Conservation (phyloP, 2,113 vertebrate genomes). For the human (Homo sapiens) region GRCh38 chr11:107791001-107791500, state of each 20-base stretch:
- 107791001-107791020: slow-evolving; percentile 56
- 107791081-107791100: background rate
- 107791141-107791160: background rate
- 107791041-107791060: slow-evolving; percentile 41
- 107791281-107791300: background rate
- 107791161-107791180: background rate
- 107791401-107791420: background rate
- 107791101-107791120: background rate
- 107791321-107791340: background rate
- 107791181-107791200: background rate
- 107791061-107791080: slow-evolving; percentile 13
- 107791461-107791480: background rate
- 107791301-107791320: background rate
- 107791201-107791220: background rate
- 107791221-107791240: background rate
- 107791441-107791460: background rate
- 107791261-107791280: background rate
- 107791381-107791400: background rate
- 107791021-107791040: background rate
- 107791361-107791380: background rate
- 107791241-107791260: background rate
- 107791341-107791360: background rate
- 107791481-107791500: background rate
- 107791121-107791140: background rate
- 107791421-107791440: fast-evolving